Evolutionary conservation across 2,888 invertebrate genomes (phyloP), one percentile per base, ranked within the genome.

Genomic region (Meandrusa payeni): DNA sequence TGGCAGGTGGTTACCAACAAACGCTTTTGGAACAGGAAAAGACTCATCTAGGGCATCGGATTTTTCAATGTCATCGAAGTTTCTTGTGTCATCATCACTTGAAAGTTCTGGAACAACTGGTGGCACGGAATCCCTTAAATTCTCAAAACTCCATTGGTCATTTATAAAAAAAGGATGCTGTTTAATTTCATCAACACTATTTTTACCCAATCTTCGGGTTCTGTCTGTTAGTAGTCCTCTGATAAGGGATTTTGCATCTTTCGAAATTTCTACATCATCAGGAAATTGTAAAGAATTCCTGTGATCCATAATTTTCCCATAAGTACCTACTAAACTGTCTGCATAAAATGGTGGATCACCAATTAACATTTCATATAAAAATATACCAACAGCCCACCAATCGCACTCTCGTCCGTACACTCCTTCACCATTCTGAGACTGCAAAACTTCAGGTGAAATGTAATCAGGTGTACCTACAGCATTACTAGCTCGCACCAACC

Each of bases 401-500:
- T 99, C 98, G 86, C 98, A 98, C 81, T 99, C 99, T 27, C 97
- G 90, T 0, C 99, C 99, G 77, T 99, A 99, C 47, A 96, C 95
- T 44, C 97, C 97, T 70, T 97, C 96, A 23, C 95, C 95, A 53
- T 97, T 97, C 83, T 98, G 98, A 22, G 98, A 98, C 74, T 97
- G 96, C 54, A 99, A 89, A 39, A 99, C 99, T 88, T 99, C 99
- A 0, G 99, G 99, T 40, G 97, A 97, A 62, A 99, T 99, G 75
- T 99, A 99, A 82, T 99, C 99, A 4, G 99, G 99, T 3, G 99
- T 99, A 20, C 99, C 99, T 5, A 99, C 99, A 3, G 99, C 99
- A 59, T 98, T 98, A 71, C 97, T 98, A 26, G 98, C 98, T 51
- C 97, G 91, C 23, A 99, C 98, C 59, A 98, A 89, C 2, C 99